These are phyloP conservation scores for Oxytorus armatus DNA, from an alignment of 2,888 invertebrate species.

Conservation along the genomic window DNA sequence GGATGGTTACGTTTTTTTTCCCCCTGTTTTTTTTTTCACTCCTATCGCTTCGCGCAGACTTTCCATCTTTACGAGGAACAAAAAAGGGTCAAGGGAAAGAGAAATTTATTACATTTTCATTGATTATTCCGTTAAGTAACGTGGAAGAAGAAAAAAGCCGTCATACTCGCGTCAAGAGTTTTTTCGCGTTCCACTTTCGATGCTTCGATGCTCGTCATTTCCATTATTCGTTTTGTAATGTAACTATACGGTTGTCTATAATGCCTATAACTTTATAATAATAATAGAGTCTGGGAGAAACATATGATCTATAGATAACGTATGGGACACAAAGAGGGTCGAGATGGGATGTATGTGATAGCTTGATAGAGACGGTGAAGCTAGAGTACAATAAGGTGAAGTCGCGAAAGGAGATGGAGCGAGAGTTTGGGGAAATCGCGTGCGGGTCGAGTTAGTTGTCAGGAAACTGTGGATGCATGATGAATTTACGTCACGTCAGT, in stretches of 20 bases:
- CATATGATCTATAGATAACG: conserved; percentile 45
- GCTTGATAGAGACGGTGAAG: conserved; percentile 36
- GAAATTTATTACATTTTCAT: neutral
- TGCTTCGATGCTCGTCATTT: no score
- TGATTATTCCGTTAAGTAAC: no score
- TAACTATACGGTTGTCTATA: neutral
- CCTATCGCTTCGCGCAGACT: no score
- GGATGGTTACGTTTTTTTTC: neutral
- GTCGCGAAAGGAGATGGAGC: conserved; percentile 1
- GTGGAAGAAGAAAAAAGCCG: no score
- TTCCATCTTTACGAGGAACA: neutral
- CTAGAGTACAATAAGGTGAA: conserved; percentile 50
- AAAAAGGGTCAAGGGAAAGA: neutral
- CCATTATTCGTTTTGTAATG: neutral
- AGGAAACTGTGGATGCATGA: conserved; percentile 33
- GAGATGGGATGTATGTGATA: conserved; percentile 33
- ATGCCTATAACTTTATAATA: conserved; percentile 42
- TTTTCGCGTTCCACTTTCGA: neutral
- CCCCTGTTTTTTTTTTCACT: no score
- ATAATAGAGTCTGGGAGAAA: conserved; percentile 34
- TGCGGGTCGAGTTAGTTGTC: conserved; percentile 46
- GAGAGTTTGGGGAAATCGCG: conserved; percentile 23
- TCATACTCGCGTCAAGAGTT: neutral
- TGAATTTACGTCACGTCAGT: conserved; percentile 24
- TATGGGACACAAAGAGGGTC: conserved; percentile 26